Conservation (phyloP, 2,888 invertebrate genomes). For the Meiosimyza platycephala region DNA sequence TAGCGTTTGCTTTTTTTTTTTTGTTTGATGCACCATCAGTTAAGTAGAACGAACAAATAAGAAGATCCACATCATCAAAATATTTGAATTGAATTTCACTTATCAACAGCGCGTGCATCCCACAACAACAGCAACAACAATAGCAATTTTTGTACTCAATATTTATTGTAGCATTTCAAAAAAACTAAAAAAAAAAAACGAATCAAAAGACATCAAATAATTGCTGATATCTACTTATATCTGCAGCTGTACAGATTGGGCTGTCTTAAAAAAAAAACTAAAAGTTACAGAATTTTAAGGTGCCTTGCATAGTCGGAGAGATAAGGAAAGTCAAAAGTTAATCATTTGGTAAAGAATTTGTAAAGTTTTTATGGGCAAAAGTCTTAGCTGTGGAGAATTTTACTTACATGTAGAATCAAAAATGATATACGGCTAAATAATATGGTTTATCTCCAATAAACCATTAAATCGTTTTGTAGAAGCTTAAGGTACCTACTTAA, state of each 20-base stretch:
- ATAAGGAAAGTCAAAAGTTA: too few relatives aligned
- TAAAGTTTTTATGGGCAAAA: too few relatives aligned
- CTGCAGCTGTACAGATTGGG: constrained; percentile 14
- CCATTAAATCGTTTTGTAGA: too few relatives aligned
- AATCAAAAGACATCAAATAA: neutral
- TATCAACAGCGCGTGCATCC: neutral
- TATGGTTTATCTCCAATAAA: too few relatives aligned
- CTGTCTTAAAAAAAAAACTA: neutral
- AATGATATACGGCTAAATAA: too few relatives aligned
- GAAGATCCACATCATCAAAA: constrained; percentile 15
- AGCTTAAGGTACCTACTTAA: too few relatives aligned
- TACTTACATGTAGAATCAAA: too few relatives aligned
- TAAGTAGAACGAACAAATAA: constrained; percentile 24
- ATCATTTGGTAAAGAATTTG: too few relatives aligned
- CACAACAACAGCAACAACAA: constrained; percentile 10
- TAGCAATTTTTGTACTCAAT: constrained; percentile 25
- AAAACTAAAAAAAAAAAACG: constrained; percentile 9
- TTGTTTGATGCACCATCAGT: constrained; percentile 34
- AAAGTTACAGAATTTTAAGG: too few relatives aligned
- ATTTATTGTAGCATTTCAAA: constrained; percentile 29
- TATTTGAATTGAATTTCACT: constrained; percentile 32
- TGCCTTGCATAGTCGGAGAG: too few relatives aligned
- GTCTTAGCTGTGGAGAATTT: too few relatives aligned
- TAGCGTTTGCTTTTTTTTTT: neutral
- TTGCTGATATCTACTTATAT: constrained; percentile 5